These are phyloP conservation scores for Frankliniella fusca DNA, from an alignment of 2,888 invertebrate genomes.

Conservation along the genomic window DNA sequence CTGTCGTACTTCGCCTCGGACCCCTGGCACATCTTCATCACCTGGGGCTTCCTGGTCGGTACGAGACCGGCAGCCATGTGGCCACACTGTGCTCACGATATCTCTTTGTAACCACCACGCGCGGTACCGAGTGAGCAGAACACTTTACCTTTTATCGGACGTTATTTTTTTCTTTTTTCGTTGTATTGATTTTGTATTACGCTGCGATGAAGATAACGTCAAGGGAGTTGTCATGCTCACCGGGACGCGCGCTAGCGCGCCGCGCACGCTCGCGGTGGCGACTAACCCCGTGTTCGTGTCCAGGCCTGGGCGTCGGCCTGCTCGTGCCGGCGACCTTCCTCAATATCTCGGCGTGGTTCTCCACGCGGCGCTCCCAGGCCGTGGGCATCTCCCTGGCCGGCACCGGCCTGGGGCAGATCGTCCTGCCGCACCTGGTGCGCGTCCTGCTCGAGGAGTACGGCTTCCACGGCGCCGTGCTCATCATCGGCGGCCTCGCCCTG, in stretches of 20 bases:
- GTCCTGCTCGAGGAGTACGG: slow-evolving; percentile 59
- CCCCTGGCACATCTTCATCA: slow-evolving; percentile 65
- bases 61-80: slow-evolving; percentile 42
- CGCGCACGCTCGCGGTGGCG: neutral
- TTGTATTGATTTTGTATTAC: neutral
- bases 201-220: too few relatives aligned
- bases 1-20: slow-evolving; percentile 65
- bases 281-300: neutral
- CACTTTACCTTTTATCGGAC: too few relatives aligned
- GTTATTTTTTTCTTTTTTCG: neutral
- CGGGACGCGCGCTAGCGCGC: neutral
- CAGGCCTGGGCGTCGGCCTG: slow-evolving; percentile 72
- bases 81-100: neutral
- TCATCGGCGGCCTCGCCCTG: slow-evolving; percentile 63
- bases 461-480: slow-evolving; percentile 64
- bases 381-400: slow-evolving; percentile 76
- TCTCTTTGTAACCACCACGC: too few relatives aligned
- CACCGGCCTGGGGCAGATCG: slow-evolving; percentile 71
- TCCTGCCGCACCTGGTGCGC: slow-evolving; percentile 70
- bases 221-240: neutral
- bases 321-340: slow-evolving; percentile 74
- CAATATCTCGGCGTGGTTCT: slow-evolving; percentile 71
- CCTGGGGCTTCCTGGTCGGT: slow-evolving; percentile 74
- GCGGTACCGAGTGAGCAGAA: too few relatives aligned
- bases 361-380: slow-evolving; percentile 71